Percentiles rank a stretch among this genome's conserved stretches.
These are phyloP conservation scores for Peromyscus leucopus DNA, from an alignment of 2,113 vertebrate species.

Conservation along the genomic window DNA sequence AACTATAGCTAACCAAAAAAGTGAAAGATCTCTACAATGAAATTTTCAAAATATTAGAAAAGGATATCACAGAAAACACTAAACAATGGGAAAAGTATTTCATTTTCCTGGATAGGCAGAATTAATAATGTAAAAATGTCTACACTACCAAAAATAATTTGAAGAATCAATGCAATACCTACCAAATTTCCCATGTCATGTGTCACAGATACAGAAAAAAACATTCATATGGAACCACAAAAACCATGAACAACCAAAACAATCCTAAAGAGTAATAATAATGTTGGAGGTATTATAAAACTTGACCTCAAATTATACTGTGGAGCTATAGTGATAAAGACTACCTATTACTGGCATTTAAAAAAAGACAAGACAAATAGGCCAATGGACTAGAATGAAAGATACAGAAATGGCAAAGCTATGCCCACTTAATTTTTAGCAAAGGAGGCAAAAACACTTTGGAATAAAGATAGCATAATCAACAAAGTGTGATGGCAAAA, in stretches of 20 bases:
- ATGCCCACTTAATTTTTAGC: neutral
- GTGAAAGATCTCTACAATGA: too few relatives aligned
- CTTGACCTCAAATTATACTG: neutral
- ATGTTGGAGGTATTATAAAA: neutral
- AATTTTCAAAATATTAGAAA: too few relatives aligned
- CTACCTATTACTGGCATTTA: neutral
- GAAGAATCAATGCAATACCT: neutral
- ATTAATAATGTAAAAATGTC: neutral
- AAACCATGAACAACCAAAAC: neutral
- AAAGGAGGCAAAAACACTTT: neutral
- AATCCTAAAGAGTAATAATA: neutral
- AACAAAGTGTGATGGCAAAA: neutral
- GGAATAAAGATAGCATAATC: neutral
- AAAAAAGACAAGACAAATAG: neutral
- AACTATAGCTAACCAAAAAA: too few relatives aligned
- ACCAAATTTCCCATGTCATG: neutral
- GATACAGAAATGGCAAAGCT: neutral
- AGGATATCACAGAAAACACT: too few relatives aligned
- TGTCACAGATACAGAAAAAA: neutral
- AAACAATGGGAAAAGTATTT: too few relatives aligned
- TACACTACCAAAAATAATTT: neutral
- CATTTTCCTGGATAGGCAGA: too few relatives aligned
- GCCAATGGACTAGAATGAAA: neutral
- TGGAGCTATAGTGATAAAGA: neutral
- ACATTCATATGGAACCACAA: neutral